Conservation (phyloP, 2,113 vertebrate species). For the Proterorhinus semilunaris region DNA sequence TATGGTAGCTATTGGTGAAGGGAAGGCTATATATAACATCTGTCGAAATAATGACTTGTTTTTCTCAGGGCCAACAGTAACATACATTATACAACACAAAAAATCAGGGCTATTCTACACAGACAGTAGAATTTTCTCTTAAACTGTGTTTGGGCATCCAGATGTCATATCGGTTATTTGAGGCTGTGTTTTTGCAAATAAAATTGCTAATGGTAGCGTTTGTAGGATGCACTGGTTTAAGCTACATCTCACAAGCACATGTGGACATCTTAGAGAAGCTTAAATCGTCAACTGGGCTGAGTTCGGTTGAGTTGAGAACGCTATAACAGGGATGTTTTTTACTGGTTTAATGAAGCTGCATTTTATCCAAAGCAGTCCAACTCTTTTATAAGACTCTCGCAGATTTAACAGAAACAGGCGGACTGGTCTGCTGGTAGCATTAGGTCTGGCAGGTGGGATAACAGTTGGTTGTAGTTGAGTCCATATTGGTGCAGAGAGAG, state of each 20-base stretch:
- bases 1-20: constrained; percentile 12
- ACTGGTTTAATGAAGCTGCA: background rate
- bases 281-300: too few relatives aligned
- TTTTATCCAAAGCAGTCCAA: background rate
- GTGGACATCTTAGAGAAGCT: too few relatives aligned
- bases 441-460: constrained; percentile 36
- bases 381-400: background rate
- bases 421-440: constrained; percentile 16
- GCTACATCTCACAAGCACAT: too few relatives aligned
- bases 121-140: too few relatives aligned
- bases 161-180: too few relatives aligned
- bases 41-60: background rate
- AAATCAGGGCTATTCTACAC: too few relatives aligned
- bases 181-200: too few relatives aligned
- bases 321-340: too few relatives aligned
- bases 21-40: background rate
- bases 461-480: constrained; percentile 42
- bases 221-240: too few relatives aligned
- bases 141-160: too few relatives aligned
- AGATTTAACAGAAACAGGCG: background rate
- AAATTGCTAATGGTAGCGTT: too few relatives aligned
- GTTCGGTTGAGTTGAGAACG: too few relatives aligned
- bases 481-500: constrained; percentile 31
- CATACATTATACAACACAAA: background rate
- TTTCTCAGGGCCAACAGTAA: background rate